Evolutionary conservation across 2,888 invertebrate genomes (phyloP).

Genomic region (Diaphora mendica): DNA sequence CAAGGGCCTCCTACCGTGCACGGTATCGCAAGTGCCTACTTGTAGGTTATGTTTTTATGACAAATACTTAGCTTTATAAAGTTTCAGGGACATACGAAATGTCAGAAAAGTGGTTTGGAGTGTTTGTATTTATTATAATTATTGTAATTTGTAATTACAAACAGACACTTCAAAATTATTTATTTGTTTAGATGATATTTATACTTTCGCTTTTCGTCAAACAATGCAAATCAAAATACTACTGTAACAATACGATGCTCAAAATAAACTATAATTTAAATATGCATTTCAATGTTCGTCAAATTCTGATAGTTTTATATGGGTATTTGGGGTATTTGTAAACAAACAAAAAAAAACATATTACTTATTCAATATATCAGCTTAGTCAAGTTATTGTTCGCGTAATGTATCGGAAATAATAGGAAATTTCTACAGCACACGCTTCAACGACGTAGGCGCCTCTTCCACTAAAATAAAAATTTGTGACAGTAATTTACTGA

Average conservation of each 20-base stretch:
- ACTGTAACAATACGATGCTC: too few relatives aligned
- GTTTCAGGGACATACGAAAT: neutral
- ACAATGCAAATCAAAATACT: too few relatives aligned
- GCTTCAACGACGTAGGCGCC: neutral
- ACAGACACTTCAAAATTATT: too few relatives aligned
- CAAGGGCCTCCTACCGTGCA: conserved; percentile 31
- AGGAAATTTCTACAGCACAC: conserved; percentile 21
- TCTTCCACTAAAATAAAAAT: neutral
- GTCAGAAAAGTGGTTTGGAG: neutral
- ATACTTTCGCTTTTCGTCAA: too few relatives aligned
- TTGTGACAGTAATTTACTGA: neutral
- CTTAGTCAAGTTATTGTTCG: conserved; percentile 31
- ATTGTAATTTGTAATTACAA: too few relatives aligned
- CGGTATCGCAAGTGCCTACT: conserved; percentile 24
- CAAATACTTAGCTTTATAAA: conserved; percentile 7
- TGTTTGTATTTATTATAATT: too few relatives aligned
- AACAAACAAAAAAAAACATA: neutral
- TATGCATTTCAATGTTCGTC: too few relatives aligned
- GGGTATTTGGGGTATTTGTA: too few relatives aligned
- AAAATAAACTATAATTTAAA: too few relatives aligned
- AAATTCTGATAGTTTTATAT: too few relatives aligned
- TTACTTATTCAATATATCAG: conserved; percentile 32
- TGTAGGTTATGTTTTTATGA: conserved; percentile 28
- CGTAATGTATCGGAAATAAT: conserved; percentile 50
- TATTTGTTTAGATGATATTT: too few relatives aligned